Percentiles rank a stretch among this genome's conserved stretches.
These are phyloP conservation scores for Seriola quinqueradiata DNA, from an alignment of 2,113 vertebrate species.

Conservation along the genomic window DNA sequence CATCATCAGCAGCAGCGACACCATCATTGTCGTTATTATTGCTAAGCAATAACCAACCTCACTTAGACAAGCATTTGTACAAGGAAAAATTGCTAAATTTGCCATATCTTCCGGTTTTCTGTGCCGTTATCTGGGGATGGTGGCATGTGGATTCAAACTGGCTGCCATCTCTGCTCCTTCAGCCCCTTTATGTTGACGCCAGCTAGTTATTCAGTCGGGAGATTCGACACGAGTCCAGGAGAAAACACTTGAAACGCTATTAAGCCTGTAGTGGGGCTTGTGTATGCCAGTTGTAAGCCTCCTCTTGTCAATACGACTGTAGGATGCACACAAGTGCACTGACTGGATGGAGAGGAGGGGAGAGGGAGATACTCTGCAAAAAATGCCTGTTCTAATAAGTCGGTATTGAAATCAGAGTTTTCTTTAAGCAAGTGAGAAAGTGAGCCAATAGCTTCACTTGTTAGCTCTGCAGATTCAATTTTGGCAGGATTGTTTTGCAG, in stretches of 20 bases:
- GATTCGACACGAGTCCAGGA: conserved; percentile 70
- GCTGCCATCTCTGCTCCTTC: conserved; percentile 7
- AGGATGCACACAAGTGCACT: conserved; percentile 73
- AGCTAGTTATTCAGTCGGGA: conserved; percentile 55
- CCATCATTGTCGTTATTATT: background rate
- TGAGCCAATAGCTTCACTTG: background rate
- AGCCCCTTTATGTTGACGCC: conserved; percentile 30
- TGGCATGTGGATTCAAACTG: background rate
- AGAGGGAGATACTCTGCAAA: conserved; percentile 62
- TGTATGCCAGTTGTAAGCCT: conserved; percentile 65
- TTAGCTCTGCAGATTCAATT: background rate
- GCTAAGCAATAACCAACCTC: background rate
- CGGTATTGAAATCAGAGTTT: conserved; percentile 3
- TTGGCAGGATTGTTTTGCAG: background rate
- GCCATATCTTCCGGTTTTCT: conserved; percentile 1
- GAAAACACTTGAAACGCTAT: conserved; percentile 84
- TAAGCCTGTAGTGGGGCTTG: conserved; percentile 77
- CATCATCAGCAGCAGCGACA: conserved; percentile 9
- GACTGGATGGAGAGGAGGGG: conserved; percentile 61
- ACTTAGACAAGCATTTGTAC: conserved; percentile 18
- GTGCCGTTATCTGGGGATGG: background rate
- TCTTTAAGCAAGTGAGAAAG: conserved; percentile 2
- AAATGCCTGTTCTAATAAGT: conserved; percentile 15
- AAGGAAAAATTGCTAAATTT: conserved; percentile 1
- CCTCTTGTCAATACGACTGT: conserved; percentile 71